Base-by-base conservation (phyloP, 2,797 vertebrate genomes). In the Sebastes cheni region DNA sequence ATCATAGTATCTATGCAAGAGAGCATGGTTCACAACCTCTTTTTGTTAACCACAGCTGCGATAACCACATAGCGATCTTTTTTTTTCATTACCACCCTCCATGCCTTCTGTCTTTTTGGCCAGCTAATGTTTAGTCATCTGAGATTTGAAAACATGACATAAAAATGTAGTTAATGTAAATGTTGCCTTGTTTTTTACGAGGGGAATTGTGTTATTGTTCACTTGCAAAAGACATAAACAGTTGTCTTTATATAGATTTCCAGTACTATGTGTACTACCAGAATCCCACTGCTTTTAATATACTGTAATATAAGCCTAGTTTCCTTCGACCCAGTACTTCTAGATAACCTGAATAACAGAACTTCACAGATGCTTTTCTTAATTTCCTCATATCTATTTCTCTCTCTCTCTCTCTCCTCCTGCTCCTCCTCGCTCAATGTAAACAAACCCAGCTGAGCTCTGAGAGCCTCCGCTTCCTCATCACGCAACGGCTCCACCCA, bases 381-480 rank as follows among this genome's bases (percentile, higher is more conserved):
- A 16, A 50, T 77, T 60, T 68, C 34, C 59, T 64, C 39, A 39
- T 25, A 12, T 66, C 20, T 20, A 4, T 62, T 4, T 39, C 36
- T 39, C 36, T 39, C 36, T 36, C 8, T 56, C 22, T 61, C 32
- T 9, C 62, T 42, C n/a, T 6, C 52, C 58, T 32, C 72, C 67
- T 54, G 62, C 83, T 76, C 7, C 77, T 10, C 8, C 77, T 30
- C 2, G 39, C 72, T 86, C 76, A 87, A 81, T 87, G 90, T 93
- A 94, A 94, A 95, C 89, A 93, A 87, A 90, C 81, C 81, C 90
- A 90, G 87, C 91, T 90, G 87, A 93, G 89, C 89, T 81, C 46
- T 5, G 34, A 67, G 61, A 79, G 73, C 70, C 56, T 74, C 75
- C 23, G 60, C 86, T 91, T 89, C 89, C 84, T 90, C 68, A 65